Percentiles rank a stretch among this genome's conserved stretches.
These are phyloP conservation scores for Trichopoda pennipes DNA, from an alignment of 2,888 invertebrate species.

Conservation along the genomic window DNA sequence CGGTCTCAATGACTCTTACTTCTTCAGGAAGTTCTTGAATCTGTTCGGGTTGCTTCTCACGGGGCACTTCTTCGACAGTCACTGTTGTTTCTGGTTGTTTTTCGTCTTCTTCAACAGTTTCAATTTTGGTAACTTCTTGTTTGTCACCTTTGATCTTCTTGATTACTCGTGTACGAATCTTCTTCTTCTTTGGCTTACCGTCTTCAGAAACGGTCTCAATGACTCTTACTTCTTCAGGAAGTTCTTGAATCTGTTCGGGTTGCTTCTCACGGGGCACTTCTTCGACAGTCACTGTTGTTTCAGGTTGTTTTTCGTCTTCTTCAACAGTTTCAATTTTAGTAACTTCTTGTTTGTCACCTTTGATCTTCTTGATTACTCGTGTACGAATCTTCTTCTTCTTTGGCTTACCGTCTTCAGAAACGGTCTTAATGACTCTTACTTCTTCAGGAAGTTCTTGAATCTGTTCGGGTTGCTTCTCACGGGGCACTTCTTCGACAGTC, in stretches of 20 bases:
- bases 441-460: not conserved
- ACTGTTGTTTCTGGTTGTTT: not conserved
- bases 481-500: constrained; percentile 1
- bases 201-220: not conserved
- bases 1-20: not conserved
- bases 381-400: constrained; percentile 74
- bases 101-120: not conserved
- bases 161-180: not conserved
- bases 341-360: constrained; percentile 78
- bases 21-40: not conserved
- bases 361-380: constrained; percentile 78
- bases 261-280: constrained; percentile 57
- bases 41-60: not conserved
- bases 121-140: not conserved
- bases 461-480: not conserved
- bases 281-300: constrained; percentile 74
- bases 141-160: not conserved
- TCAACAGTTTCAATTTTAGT: constrained; percentile 78
- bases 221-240: not conserved
- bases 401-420: constrained; percentile 70
- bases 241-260: not conserved
- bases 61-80: not conserved
- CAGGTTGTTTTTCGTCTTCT: constrained; percentile 76
- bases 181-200: not conserved
- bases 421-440: constrained; percentile 52